Base-by-base conservation (phyloP, 2,113 vertebrate species). In the Litocranius walleri region DNA sequence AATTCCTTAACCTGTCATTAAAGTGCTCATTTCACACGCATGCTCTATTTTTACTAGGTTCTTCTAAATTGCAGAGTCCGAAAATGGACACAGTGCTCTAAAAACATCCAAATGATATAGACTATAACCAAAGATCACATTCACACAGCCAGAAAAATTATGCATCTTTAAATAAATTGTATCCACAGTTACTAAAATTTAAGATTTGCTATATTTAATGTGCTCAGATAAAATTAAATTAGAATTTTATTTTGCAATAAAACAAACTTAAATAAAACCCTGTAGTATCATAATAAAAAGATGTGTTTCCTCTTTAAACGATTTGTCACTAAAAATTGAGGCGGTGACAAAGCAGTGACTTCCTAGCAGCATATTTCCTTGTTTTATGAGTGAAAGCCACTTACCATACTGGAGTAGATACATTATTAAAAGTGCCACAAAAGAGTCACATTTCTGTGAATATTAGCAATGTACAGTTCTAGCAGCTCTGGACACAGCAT, bases 201-300 rank as follows among this genome's bases (percentile, higher is more conserved):
- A 90, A 97, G 64, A 92, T 40, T 62, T 54, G 25, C 17, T 93
- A 45, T 59, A 96, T 90, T 96, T 81, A 97, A 94, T 43, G 36
- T 77, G 64, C 45, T 95, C 14, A 59, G n/a, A 45, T 92, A 93
- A 91, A 97, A 88, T 87, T 94, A 94, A 96, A 92, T 95, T 96
- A 85, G 48, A 95, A 92, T 82, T 97, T 98, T 87, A 94, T 56
- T 97, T 62, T 78, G 82, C 84, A 90, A 80, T 92, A 40, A 91
- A 95, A 91, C 50, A 95, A 93, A 78, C 61, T 36, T 59, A 95
- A 92, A 54, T 81, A 92, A 96, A 90, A 12, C 45, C 33, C 50
- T 90, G 14, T 54, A 43, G 25, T 50, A 91, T 50, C 27, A 85
- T 88, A 90, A 95, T 61, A 64, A 95, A 94, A 88, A 36, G 48